A percentile compares a stretch with the other conserved stretches of the same genome.
Conservation (phyloP, 2,888 invertebrate genomes). For the Rhagonycha fulva region DNA sequence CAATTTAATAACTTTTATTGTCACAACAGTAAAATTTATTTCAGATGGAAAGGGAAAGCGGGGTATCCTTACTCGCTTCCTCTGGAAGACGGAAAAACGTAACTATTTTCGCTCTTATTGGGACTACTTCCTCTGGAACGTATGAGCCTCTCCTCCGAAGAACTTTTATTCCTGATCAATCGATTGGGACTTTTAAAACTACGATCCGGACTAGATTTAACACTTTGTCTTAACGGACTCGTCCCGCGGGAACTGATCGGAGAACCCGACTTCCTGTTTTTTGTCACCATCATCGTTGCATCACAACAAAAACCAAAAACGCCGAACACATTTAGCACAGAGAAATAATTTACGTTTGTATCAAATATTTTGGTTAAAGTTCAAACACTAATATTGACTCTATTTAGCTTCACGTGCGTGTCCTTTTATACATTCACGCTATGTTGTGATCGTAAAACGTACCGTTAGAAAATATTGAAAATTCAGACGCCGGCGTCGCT, state of each 20-base stretch:
- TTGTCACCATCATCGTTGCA: constrained; percentile 42
- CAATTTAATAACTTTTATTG: background rate
- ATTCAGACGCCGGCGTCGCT: constrained; percentile 4
- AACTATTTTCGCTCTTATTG: constrained; percentile 17
- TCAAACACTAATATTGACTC: background rate
- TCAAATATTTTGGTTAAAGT: background rate
- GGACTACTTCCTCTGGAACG: constrained; percentile 51
- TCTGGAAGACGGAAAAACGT: constrained; percentile 46
- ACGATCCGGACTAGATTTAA: constrained; percentile 13
- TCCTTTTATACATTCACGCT: background rate
- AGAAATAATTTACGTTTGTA: background rate
- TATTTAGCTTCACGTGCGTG: background rate
- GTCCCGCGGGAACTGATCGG: constrained; percentile 46
- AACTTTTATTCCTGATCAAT: background rate
- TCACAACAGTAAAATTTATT: background rate
- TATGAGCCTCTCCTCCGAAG: constrained; percentile 1
- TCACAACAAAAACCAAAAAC: background rate
- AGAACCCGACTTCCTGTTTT: constrained; percentile 40
- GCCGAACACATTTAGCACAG: background rate
- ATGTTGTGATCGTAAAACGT: background rate
- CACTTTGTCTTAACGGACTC: constrained; percentile 39
- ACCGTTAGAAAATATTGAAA: background rate
- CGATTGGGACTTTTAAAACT: constrained; percentile 17
- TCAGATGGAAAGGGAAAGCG: background rate
- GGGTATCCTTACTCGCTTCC: constrained; percentile 56